Evolutionary conservation across 2,113 vertebrate species (phyloP).

Genomic region (Gallinago media): DNA sequence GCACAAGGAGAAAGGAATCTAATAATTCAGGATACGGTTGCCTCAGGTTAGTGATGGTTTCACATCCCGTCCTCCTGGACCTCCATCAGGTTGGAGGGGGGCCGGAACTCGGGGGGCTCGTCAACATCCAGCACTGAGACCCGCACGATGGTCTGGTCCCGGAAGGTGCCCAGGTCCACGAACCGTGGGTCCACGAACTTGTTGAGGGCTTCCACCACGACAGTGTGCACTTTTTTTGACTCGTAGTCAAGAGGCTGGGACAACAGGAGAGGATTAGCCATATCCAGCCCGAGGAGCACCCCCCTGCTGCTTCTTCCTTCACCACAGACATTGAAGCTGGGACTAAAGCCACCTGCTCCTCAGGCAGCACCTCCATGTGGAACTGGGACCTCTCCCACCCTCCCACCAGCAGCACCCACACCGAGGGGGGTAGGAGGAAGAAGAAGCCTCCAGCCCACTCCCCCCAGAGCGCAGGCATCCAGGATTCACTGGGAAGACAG

Average conservation of each 20-base stretch:
- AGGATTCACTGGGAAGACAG: neutral
- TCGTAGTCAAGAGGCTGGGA: conserved; percentile 93
- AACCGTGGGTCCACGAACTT: conserved; percentile 95
- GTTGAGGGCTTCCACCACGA: conserved; percentile 95
- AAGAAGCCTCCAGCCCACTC: neutral
- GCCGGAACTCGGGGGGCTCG: conserved; percentile 91
- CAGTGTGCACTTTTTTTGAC: conserved; percentile 89
- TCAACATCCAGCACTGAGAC: conserved; percentile 91
- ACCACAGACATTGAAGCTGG: rapidly evolving
- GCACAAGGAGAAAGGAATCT: too few relatives aligned
- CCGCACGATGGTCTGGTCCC: conserved; percentile 93
- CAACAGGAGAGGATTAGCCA: neutral
- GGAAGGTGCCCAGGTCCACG: conserved; percentile 91
- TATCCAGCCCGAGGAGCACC: neutral
- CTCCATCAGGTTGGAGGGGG: conserved; percentile 87
- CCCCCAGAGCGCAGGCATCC: neutral
- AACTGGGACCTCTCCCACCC: neutral
- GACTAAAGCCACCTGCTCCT: neutral
- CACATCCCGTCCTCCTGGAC: conserved; percentile 96
- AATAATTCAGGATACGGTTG: too few relatives aligned
- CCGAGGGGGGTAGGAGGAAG: neutral
- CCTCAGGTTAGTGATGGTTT: too few relatives aligned
- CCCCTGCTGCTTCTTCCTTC: neutral
- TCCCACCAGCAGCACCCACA: neutral
- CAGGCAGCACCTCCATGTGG: rapidly evolving